These are phyloP conservation scores for Ips typographus DNA, from an alignment of 1,140 invertebrate species.

Conservation along the genomic window DNA sequence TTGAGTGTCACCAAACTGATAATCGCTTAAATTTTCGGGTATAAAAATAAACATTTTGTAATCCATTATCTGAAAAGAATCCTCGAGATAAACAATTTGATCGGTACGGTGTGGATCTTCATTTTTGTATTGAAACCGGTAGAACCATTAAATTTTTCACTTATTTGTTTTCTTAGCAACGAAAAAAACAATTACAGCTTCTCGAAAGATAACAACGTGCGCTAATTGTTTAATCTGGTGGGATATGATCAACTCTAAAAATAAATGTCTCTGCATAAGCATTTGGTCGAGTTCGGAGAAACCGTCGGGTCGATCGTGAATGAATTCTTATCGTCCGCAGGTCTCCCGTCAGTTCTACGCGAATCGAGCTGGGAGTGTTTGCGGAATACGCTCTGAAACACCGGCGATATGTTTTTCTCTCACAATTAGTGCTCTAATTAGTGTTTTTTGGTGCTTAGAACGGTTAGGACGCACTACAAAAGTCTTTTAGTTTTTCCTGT, in stretches of 20 bases:
- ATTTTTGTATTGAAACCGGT: no score
- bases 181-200: not conserved
- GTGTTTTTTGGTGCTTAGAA: no score
- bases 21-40: no score
- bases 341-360: constrained; percentile 21
- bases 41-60: no score
- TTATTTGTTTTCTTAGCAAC: no score
- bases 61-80: no score
- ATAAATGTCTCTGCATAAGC: constrained; percentile 11
- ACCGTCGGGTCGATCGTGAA: constrained; percentile 26
- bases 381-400: not conserved
- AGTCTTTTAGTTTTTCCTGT: not conserved
- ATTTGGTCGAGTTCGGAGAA: constrained; percentile 11
- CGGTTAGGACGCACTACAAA: no score
- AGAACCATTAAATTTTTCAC: no score
- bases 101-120: no score
- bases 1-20: no score
- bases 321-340: constrained; percentile 14
- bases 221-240: constrained; percentile 21
- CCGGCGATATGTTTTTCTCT: not conserved
- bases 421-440: no score
- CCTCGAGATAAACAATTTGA: no score
- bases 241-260: constrained; percentile 31
- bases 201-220: constrained; percentile 5
- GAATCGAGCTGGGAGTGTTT: constrained; percentile 1